Conservation (phyloP, 2,888 invertebrate genomes). For the Arctia plantaginis region DNA sequence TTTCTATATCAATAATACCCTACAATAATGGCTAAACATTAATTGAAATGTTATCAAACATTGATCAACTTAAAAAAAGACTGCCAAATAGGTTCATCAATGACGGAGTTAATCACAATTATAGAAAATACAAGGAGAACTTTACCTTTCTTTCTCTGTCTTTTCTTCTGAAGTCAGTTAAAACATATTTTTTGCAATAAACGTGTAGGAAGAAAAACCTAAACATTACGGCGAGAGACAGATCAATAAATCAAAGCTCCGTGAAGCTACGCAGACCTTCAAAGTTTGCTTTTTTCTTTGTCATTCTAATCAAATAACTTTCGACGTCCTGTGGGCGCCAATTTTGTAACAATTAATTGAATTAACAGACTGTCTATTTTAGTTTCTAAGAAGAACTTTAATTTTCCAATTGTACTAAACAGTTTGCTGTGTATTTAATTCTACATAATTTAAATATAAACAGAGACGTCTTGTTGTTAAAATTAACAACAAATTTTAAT, state of each 20-base stretch:
- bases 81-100: no score
- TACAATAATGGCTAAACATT: no score
- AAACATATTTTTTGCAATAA: conserved; percentile 29
- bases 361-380: conserved; percentile 4
- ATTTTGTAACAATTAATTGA: conserved; percentile 28
- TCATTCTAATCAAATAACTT: conserved; percentile 45
- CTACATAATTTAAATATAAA: not conserved
- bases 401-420: conserved; percentile 1
- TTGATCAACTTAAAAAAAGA: no score
- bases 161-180: not conserved
- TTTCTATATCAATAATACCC: no score
- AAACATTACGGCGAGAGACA: conserved; percentile 25
- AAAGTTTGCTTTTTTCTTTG: conserved; percentile 38
- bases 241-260: conserved; percentile 47
- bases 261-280: conserved; percentile 30
- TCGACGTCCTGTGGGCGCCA: conserved; percentile 16
- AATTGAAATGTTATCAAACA: not conserved
- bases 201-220: conserved; percentile 23
- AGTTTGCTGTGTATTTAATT: conserved; percentile 3
- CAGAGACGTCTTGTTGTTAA: not conserved
- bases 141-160: no score
- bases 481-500: not conserved
- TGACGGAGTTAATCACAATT: not conserved
- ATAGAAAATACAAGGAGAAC: not conserved
- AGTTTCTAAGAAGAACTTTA: conserved; percentile 3